Percentiles rank a stretch among this genome's conserved stretches.
These are phyloP conservation scores for Cisticola juncidis DNA, from an alignment of 2,113 vertebrate species.

Conservation along the genomic window DNA sequence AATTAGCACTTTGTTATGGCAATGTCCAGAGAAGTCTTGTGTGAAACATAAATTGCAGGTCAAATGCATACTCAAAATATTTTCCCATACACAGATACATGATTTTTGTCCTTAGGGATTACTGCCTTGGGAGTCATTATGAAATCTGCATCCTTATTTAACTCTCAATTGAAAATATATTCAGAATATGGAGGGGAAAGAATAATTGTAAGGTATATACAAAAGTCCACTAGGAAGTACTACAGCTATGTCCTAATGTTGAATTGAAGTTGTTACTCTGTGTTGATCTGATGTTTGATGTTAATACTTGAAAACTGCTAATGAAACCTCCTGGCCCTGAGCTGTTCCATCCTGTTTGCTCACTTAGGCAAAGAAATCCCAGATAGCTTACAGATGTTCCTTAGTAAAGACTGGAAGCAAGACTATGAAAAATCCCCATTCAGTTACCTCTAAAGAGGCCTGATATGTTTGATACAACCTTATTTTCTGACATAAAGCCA, in stretches of 20 bases:
- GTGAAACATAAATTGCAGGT: background rate
- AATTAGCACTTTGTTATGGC: background rate
- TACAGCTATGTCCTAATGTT: background rate
- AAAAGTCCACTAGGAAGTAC: background rate
- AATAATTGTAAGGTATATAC: background rate
- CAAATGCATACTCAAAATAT: background rate
- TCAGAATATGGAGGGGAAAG: background rate
- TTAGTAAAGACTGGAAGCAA: background rate
- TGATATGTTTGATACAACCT: background rate
- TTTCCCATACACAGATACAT: background rate
- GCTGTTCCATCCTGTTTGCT: background rate
- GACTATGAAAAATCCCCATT: background rate
- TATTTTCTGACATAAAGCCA: background rate
- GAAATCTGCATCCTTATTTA: background rate
- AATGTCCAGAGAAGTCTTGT: background rate
- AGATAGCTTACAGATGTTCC: background rate
- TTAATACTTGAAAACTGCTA: background rate
- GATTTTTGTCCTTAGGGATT: background rate
- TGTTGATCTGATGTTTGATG: background rate
- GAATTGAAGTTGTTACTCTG: background rate
- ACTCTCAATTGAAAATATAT: background rate
- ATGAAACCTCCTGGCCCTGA: background rate
- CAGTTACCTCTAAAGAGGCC: background rate
- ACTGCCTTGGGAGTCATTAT: background rate
- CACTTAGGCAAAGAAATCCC: background rate